phyloP scores from a whole-genome alignment of 2,888 invertebrate genomes.

The Xiphydria camelus region DNA sequence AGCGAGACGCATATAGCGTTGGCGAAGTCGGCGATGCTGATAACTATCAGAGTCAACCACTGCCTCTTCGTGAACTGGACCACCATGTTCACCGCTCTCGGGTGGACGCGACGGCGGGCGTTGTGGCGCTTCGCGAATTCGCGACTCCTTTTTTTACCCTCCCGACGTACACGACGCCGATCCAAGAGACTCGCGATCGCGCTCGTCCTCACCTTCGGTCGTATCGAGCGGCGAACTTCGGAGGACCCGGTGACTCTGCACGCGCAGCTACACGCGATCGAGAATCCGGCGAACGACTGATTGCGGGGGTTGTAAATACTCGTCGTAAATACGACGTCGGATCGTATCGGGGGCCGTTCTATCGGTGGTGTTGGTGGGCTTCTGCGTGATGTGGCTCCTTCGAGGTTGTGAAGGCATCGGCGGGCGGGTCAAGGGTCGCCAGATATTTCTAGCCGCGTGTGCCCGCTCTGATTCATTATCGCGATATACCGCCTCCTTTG shows the following conservation, averaged over 20 bases:
- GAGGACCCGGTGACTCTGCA: no score
- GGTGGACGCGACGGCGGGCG: no score
- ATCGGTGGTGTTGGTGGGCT: not conserved
- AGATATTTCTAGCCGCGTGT: constrained; percentile 38
- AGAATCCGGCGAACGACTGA: constrained; percentile 10
- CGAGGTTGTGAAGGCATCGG: not conserved
- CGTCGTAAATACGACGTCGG: constrained; percentile 13
- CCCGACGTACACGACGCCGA: constrained; percentile 4
- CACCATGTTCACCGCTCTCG: constrained; percentile 58
- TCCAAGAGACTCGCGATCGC: no score
- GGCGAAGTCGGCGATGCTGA: constrained; percentile 81
- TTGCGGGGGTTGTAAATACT: constrained; percentile 16
- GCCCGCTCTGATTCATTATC: constrained; percentile 50
- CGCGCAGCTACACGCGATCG: not conserved
- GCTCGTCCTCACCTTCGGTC: no score
- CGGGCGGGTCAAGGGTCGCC: constrained; percentile 38
- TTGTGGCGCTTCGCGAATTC: no score
- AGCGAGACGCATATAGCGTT: constrained; percentile 83
- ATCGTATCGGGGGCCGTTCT: no score
- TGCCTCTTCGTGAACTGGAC: constrained; percentile 72
- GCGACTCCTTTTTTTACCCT: no score
- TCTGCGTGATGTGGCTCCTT: not conserved
- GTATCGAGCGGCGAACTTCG: no score
- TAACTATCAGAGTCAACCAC: constrained; percentile 76
- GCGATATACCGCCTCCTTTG: no score